These are phyloP conservation scores for Bombylius major DNA, from an alignment of 2,888 invertebrate species.

Conservation along the genomic window DNA sequence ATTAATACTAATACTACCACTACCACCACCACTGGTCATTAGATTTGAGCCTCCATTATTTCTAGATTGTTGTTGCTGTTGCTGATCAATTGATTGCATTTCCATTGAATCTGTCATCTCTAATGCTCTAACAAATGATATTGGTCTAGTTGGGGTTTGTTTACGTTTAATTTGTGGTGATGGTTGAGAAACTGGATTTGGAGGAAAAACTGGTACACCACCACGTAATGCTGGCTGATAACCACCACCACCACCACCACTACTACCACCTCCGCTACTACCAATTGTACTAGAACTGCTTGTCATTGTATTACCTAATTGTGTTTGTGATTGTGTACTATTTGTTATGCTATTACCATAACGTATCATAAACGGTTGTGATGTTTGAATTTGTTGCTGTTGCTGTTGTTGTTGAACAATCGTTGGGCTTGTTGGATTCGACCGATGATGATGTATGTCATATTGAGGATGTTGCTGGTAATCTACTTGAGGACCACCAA, in stretches of 20 bases:
- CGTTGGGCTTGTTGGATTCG: conserved; percentile 65
- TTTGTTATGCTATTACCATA: conserved; percentile 19
- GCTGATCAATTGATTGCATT: conserved; percentile 44
- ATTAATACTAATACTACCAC: conserved; percentile 6
- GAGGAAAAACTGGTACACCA: conserved; percentile 57
- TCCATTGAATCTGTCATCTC: conserved; percentile 85
- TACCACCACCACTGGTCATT: conserved; percentile 4
- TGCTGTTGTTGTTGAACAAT: conserved; percentile 36
- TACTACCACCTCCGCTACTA: conserved; percentile 9
- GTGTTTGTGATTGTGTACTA: conserved; percentile 9
- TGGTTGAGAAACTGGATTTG: conserved; percentile 38
- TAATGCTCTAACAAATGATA: conserved; percentile 78
- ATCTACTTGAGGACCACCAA: conserved; percentile 19
- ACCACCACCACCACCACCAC: conserved; percentile 21
- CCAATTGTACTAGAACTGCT: background rate
- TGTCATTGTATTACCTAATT: conserved; percentile 4
- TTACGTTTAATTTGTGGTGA: conserved; percentile 48
- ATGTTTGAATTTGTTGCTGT: conserved; percentile 21
- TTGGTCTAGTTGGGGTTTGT: conserved; percentile 50
- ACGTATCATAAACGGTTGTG: conserved; percentile 30
- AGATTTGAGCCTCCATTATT: conserved; percentile 11
- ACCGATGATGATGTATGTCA: conserved; percentile 46
- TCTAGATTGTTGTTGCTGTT: conserved; percentile 25
- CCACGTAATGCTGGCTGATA: conserved; percentile 53
- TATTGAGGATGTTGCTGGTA: conserved; percentile 38